phyloP scores from a whole-genome alignment of 2,797 vertebrate species.

The Dicrostonyx torquatus region DNA sequence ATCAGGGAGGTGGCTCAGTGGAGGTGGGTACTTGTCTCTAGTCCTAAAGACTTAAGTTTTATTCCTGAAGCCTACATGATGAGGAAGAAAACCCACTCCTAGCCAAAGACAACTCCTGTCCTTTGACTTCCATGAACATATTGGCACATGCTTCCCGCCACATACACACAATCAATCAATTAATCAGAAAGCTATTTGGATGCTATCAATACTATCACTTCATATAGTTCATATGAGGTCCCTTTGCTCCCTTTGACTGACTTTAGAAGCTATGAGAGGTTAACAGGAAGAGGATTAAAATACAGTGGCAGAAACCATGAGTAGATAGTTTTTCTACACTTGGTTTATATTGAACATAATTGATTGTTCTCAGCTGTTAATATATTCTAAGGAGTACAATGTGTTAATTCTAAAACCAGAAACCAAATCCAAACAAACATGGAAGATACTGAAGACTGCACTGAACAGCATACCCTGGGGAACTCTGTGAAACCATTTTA shows the following conservation, averaged over 20 bases:
- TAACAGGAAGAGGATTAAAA: conserved; percentile 9
- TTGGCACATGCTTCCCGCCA: not conserved
- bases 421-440: not conserved
- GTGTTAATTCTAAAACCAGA: not conserved
- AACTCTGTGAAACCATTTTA: not conserved
- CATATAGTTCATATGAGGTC: not conserved
- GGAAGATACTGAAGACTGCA: too few relatives aligned
- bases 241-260: not conserved
- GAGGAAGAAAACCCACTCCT: not conserved
- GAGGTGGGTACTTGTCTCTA: not conserved
- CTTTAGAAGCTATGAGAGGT: not conserved
- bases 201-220: not conserved
- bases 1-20: not conserved
- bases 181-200: not conserved
- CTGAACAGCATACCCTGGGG: not conserved
- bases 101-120: not conserved
- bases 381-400: not conserved
- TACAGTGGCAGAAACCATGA: not conserved
- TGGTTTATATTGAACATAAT: not conserved
- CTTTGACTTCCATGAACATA: not conserved
- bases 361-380: not conserved
- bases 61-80: not conserved
- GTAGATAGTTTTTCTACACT: not conserved
- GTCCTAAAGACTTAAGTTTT: not conserved
- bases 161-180: not conserved